Base-by-base conservation (phyloP, 2,888 invertebrate species). In the Eucriotettix oculatus region DNA sequence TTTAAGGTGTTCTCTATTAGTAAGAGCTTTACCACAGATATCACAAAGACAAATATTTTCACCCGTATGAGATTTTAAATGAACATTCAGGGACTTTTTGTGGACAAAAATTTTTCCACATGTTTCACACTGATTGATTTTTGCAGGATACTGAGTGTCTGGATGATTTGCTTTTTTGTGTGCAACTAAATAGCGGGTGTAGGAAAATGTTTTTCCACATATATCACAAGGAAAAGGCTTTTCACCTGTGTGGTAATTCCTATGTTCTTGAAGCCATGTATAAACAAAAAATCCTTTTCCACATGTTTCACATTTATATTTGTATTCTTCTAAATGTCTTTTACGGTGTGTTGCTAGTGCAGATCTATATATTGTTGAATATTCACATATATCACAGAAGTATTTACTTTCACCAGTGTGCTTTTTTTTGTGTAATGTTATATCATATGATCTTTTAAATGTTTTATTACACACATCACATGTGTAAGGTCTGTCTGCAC, bases 1-100 rank as follows among this genome's bases (percentile, higher is more conserved):
- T 42, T 62, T 63, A 14, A 65, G 60, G 63, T 54, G 80, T 64
- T 77, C 78, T 42, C 71, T 73, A 58, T 74, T 78, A 1, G 76
- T 73, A 16, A 82, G 68, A 1, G 76, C 75, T 65, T 63, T 63
- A 43, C 63, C 63, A 54, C 63, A 63, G 12, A 63, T 60, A 16
- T 63, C 63, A 54, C 63, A 63, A 52, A 63, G 56, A 56, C 61
- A 63, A 10, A 63, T 56, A 56, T 63, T 63, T 43, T 63, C 63
- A n/a, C 63, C 63, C 5, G 65, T 65, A 52, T 65, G 65, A 10
- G 65, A 65, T n/a, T 64, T 59, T 10, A 60, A 48, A 58, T 63
- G 60, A 41, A 61, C 48, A 44, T 62, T 60, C 16, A 62, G 55
- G 10, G 63, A 64, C 52, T 60, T 63, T 54, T 61, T 63, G 56